Evolutionary conservation across 2,113 vertebrate species (phyloP), one percentile per base, ranked within the genome.

Genomic region (Labeo catla): DNA sequence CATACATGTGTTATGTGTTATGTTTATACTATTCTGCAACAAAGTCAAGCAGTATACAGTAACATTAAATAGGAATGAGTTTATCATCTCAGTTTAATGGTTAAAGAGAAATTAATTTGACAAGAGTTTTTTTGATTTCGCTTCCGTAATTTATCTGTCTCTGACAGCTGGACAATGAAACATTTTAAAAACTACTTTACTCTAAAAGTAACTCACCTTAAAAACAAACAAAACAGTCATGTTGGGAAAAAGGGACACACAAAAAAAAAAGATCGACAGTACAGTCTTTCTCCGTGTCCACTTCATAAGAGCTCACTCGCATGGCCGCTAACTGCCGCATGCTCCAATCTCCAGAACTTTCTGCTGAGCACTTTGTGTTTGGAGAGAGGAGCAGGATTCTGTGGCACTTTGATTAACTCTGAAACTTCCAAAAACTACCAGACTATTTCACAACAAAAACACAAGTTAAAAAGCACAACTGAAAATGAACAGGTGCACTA

Each of bases 401-500:
- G 59, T 61, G 84, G 74, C 80, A 86, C 76, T 73, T 84, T 86
- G 66, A 84, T 87, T 87, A 89, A 86, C 88, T 87, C 86, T 86
- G 74, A 70, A 86, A 80, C 73, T 57, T 84, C 84, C 84, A 80
- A 89, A 87, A 34, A 52, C 61, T 59, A 68, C 39, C 23, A 65
- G 78, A 76, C 16, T 15, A 43, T 61, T 63, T 39, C 16, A 73
- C 12, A 77, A 83, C 16, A 81, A 59, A 70, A n/a, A 78, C 65
- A 83, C 13, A 12, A 70, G 9, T 2, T 9, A 47, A 61, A n/a
- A 12, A 80, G 50, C n/a, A 47, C 59, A 81, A 68, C 12, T 4
- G 13, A 66, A 50, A 36, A 10, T 50, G 1, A 82, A 70, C 28
- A 82, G 61, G 63, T 82, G 81, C 23, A 82, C 28, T 21, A 12